These are phyloP conservation scores for Xenopus laevis DNA, from an alignment of 2,113 vertebrate genomes.

Conservation along the genomic window DNA sequence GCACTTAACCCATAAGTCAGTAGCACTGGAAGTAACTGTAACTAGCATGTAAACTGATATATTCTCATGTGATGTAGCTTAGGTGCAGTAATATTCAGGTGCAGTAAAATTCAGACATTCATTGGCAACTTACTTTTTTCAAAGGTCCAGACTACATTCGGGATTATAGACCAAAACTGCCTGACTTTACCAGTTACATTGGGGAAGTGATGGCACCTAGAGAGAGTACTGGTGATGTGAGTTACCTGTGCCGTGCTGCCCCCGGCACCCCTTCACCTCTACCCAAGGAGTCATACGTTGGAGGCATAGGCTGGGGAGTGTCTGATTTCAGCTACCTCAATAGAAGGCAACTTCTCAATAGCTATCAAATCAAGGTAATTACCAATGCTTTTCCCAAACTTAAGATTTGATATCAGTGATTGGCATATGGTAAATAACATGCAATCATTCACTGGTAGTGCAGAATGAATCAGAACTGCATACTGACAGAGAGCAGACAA, in stretches of 20 bases:
- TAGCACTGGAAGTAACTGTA: no score
- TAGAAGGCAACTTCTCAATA: conserved; percentile 51
- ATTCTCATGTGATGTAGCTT: no score
- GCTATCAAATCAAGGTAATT: conserved; percentile 67
- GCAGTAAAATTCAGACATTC: no score
- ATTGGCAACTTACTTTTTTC: neutral
- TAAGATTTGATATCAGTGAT: no score
- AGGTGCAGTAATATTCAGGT: no score
- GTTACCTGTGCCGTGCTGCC: conserved; percentile 60
- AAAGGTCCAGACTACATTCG: conserved; percentile 67
- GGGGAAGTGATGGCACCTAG: conserved; percentile 50
- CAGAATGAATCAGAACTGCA: no score
- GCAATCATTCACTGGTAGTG: no score
- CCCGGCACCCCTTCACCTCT: neutral
- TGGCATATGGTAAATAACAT: no score
- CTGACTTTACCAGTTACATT: conserved; percentile 51
- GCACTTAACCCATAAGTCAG: no score
- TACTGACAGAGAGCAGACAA: no score
- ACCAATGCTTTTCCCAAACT: neutral
- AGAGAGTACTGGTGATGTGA: conserved; percentile 61
- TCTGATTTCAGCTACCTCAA: conserved; percentile 58
- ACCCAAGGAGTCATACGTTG: conserved; percentile 52
- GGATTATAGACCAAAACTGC: conserved; percentile 62
- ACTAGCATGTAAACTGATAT: no score
- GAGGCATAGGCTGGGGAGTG: conserved; percentile 68